Base-by-base conservation (phyloP, 2,113 vertebrate species). In the Percopsis transmontana region DNA sequence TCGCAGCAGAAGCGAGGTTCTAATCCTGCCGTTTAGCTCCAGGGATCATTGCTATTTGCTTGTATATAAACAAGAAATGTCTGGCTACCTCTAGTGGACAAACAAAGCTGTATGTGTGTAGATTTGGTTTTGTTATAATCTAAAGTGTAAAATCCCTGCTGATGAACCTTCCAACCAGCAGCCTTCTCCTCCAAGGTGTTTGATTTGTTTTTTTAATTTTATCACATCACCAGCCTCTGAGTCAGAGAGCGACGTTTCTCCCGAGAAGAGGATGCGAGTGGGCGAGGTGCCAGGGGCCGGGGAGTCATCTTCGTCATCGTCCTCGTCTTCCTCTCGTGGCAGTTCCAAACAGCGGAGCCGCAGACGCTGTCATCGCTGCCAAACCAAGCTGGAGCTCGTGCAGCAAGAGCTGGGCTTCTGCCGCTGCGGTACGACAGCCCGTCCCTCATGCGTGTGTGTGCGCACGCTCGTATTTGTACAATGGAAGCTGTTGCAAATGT, bases 371-470 rank as follows among this genome's bases (percentile, higher is more conserved):
- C 97, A 97, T 92, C 94, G 94, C 93, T 99, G 97, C 94, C 97
- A 98, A 94, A 96, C 93, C 90, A 98, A 96, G 92, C 94, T 99
- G 93, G 97, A 99, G 89, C 93, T 99, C 87, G 97, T 99, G 73
- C 97, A 99, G 88, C 96, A 99, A 88, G 96, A 99, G 67, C 84
- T 99, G 92, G 97, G 97, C 86, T 98, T 95, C 0, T 99, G 97
- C 91, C 97, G 97, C 86, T 99, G 97, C 74, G 97, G 97, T 99
- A 86, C 91, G 95, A 41, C 9, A 1, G 66, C 27, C 13, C 18
- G 23, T 8, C 48, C 40, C 62, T 54, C 48, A 40, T 16, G 51
- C 47, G 39, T 47, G 38, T n/a, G 23, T 24, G 19, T 47, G 2
- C 15, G 19, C 23, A 24, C 24, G 27, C 21, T 33, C 0, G 27